A percentile compares a stretch with the other conserved stretches of the same genome.
These are phyloP conservation scores for Ictalurus furcatus DNA, from an alignment of 2,113 vertebrate species.

Conservation along the genomic window DNA sequence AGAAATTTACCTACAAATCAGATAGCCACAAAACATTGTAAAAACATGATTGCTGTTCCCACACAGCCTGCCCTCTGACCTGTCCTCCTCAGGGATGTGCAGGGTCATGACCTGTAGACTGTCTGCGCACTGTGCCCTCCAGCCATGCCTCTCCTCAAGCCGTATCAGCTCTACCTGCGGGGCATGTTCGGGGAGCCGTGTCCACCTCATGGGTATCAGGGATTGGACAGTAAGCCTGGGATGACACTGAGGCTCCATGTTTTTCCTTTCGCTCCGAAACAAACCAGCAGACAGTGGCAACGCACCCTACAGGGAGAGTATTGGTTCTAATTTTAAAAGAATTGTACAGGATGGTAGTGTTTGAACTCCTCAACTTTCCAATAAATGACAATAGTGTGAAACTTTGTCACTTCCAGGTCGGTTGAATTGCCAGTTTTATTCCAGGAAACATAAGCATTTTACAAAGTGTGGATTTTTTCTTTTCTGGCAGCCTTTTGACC, in stretches of 20 bases:
- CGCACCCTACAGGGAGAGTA: slow-evolving; percentile 75
- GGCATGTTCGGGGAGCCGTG: slow-evolving; percentile 81
- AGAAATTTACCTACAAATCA: neutral
- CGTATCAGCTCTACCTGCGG: slow-evolving; percentile 79
- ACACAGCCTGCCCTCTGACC: slow-evolving; percentile 63
- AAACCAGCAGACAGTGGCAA: slow-evolving; percentile 91
- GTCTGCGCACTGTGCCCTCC: slow-evolving; percentile 84
- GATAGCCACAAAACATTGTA: neutral
- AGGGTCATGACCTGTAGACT: slow-evolving; percentile 88
- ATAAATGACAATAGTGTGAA: neutral
- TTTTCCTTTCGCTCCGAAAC: slow-evolving; percentile 87
- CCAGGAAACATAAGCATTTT: neutral
- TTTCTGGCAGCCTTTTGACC: neutral
- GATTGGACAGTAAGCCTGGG: slow-evolving; percentile 88
- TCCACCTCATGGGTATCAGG: slow-evolving; percentile 82
- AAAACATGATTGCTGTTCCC: neutral
- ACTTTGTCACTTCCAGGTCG: neutral
- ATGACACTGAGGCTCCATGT: slow-evolving; percentile 83
- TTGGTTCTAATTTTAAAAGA: neutral
- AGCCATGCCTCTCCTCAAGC: slow-evolving; percentile 83
- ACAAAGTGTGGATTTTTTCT: neutral
- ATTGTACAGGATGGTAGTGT: neutral
- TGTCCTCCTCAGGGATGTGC: slow-evolving; percentile 93
- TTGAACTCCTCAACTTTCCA: neutral
- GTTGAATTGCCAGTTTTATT: neutral